phyloP scores from a whole-genome alignment of 2,797 vertebrate genomes.

The Hoplostethus mediterraneus region DNA sequence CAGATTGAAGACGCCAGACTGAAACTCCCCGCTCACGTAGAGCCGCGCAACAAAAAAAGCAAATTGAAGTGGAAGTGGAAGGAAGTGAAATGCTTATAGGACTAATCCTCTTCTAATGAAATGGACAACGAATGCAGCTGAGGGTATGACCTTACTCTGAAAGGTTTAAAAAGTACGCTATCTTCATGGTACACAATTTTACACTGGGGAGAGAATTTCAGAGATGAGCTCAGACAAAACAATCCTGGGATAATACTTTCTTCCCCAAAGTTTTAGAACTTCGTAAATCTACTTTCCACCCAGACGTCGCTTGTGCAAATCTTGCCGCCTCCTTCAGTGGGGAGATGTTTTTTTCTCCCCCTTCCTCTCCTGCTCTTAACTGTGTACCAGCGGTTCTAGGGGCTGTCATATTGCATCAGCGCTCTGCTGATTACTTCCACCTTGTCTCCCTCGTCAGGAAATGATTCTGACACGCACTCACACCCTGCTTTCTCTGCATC shows the following conservation, averaged over 20 bases:
- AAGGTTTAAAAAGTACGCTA: not conserved
- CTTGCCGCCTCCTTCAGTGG: slow-evolving; percentile 73
- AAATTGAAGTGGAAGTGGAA: no score
- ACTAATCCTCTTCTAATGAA: slow-evolving; percentile 28
- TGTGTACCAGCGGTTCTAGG: slow-evolving; percentile 81
- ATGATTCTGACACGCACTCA: slow-evolving; percentile 88
- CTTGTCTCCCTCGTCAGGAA: slow-evolving; percentile 89
- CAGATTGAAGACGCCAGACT: slow-evolving; percentile 8
- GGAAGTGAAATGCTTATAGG: not conserved
- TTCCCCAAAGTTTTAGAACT: slow-evolving; percentile 77
- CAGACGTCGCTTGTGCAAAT: slow-evolving; percentile 74
- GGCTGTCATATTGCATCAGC: slow-evolving; percentile 88
- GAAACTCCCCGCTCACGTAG: slow-evolving; percentile 13
- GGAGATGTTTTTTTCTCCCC: slow-evolving; percentile 72
- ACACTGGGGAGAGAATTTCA: slow-evolving; percentile 35
- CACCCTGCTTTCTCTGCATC: slow-evolving; percentile 86
- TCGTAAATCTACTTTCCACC: slow-evolving; percentile 73
- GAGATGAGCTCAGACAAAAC: slow-evolving; percentile 57
- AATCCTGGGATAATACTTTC: slow-evolving; percentile 53
- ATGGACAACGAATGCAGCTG: slow-evolving; percentile 31
- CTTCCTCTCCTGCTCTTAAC: slow-evolving; percentile 79
- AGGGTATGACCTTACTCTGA: slow-evolving; percentile 16
- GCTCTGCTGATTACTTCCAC: slow-evolving; percentile 89
- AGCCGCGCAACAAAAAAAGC: slow-evolving; percentile 3
- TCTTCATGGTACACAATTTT: slow-evolving; percentile 15